Evolutionary conservation across 1,140 invertebrate species (phyloP).

Genomic region (Heliconius himera): DNA sequence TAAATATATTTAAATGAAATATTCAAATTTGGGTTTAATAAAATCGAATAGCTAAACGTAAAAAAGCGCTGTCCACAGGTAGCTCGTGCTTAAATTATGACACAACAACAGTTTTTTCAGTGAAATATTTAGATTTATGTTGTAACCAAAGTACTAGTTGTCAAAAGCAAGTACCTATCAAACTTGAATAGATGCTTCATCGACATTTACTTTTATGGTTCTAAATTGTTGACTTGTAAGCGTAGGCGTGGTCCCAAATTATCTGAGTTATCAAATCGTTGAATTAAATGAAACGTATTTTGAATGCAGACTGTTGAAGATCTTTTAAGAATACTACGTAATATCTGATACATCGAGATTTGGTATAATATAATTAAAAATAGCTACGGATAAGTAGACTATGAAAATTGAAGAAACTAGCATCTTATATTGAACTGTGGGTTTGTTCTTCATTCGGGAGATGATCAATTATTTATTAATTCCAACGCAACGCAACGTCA

Average conservation of each 20-base stretch:
- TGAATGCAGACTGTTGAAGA: not conserved
- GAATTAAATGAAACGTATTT: not conserved
- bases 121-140: not conserved
- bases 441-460: no score
- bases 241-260: not conserved
- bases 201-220: slow-evolving; percentile 23
- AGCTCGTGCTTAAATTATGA: not conserved
- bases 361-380: no score
- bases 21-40: no score
- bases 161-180: slow-evolving; percentile 15
- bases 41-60: no score
- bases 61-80: no score
- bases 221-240: slow-evolving; percentile 22
- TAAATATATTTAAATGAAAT: no score
- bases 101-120: not conserved
- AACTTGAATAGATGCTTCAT: slow-evolving; percentile 3
- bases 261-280: not conserved
- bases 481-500: no score
- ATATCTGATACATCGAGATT: no score
- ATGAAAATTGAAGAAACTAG: no score
- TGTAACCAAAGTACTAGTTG: slow-evolving; percentile 12
- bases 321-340: no score
- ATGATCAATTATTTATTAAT: no score
- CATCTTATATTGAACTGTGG: no score
- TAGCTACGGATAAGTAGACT: not conserved